These are phyloP conservation scores for Caenorhabditis inopinata DNA, from an alignment of 1,140 invertebrate species.

Conservation along the genomic window DNA sequence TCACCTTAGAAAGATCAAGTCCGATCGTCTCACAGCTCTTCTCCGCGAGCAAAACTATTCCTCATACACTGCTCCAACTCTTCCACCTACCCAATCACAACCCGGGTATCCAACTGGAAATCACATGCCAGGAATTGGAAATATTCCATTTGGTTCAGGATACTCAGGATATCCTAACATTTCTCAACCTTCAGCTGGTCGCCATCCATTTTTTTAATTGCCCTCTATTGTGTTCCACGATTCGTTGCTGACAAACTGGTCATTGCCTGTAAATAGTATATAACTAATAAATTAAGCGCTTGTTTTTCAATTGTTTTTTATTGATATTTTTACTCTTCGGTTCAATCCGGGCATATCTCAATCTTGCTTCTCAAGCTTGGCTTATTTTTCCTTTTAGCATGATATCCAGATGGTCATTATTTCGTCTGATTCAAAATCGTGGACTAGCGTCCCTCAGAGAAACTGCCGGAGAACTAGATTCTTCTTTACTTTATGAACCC, in stretches of 20 bases:
- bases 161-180: slow-evolving; percentile 12
- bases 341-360: not conserved
- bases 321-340: not conserved
- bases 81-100: not conserved
- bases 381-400: not conserved
- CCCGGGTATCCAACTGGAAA: slow-evolving; percentile 10
- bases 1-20: slow-evolving; percentile 40
- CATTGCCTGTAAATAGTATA: not conserved
- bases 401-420: not conserved
- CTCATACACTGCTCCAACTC: not conserved
- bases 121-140: not conserved
- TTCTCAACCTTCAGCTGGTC: slow-evolving; percentile 5
- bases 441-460: slow-evolving; percentile 42
- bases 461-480: slow-evolving; percentile 33
- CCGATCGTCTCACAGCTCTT: slow-evolving; percentile 12
- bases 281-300: no score
- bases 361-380: not conserved
- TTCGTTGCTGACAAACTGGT: slow-evolving; percentile 20
- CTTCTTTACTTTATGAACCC: slow-evolving; percentile 46
- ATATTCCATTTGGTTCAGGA: not conserved
- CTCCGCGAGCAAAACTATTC: slow-evolving; percentile 34
- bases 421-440: not conserved
- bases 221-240: not conserved
- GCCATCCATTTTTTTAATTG: slow-evolving; percentile 13
- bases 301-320: no score